phyloP scores from a whole-genome alignment of 1,140 invertebrate species.

The Probaryconus sp. region DNA sequence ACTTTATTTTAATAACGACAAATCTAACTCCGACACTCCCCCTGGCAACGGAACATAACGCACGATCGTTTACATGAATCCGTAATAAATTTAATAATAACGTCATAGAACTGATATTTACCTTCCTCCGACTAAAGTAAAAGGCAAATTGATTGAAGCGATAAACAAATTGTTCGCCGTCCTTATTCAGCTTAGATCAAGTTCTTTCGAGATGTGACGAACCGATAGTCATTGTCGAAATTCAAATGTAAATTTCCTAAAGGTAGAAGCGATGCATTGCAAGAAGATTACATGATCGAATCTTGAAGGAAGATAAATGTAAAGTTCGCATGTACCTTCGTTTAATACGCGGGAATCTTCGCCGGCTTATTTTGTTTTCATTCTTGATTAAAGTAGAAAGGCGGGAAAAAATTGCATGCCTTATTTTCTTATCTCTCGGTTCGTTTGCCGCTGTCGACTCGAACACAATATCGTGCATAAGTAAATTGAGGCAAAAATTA shows the following conservation, averaged over 20 bases:
- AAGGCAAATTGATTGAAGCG: conserved; percentile 5
- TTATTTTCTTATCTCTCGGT: conserved; percentile 54
- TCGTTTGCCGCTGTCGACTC: conserved; percentile 37
- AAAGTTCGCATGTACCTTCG: conserved; percentile 65
- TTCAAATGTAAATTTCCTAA: conserved; percentile 64
- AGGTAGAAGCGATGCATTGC: conserved; percentile 49
- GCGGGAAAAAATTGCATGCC: conserved; percentile 47
- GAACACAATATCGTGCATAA: conserved; percentile 49
- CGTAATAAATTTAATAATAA: too few relatives aligned
- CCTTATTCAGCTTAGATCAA: conserved; percentile 20
- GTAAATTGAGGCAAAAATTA: conserved; percentile 59
- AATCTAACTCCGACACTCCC: too few relatives aligned
- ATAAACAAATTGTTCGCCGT: conserved; percentile 26
- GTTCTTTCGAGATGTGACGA: conserved; percentile 39
- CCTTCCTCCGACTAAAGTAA: too few relatives aligned
- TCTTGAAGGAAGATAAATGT: conserved; percentile 70
- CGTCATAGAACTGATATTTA: too few relatives aligned
- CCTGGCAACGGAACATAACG: too few relatives aligned
- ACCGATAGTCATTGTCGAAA: conserved; percentile 58
- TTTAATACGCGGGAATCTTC: conserved; percentile 40
- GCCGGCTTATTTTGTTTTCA: conserved; percentile 50
- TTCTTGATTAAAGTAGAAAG: conserved; percentile 48
- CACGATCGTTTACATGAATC: too few relatives aligned
- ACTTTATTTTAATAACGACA: too few relatives aligned
- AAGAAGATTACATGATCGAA: conserved; percentile 65